Evolutionary conservation across 2,888 invertebrate species (phyloP).

Genomic region (Eurytoma adleriae): DNA sequence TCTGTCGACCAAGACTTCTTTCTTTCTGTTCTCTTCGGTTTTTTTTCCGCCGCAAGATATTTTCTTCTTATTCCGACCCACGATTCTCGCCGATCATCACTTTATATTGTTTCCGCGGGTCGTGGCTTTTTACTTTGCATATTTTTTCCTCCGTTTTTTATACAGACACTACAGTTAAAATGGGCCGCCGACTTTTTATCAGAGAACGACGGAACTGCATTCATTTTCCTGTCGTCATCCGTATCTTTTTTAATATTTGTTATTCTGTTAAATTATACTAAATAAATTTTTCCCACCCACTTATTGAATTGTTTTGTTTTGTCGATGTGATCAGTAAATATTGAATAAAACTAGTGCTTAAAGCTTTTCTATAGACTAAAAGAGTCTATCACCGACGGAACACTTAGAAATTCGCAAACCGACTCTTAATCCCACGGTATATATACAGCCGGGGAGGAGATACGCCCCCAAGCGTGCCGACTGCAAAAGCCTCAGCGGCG

Average conservation of each 20-base stretch:
- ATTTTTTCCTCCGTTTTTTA: not conserved
- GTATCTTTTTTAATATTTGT: not conserved
- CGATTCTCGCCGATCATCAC: conserved; percentile 25
- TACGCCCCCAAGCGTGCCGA: not conserved
- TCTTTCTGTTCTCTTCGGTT: not conserved
- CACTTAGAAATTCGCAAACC: conserved; percentile 41
- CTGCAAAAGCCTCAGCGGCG: conserved; percentile 5
- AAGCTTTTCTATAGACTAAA: not conserved
- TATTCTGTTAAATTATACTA: no score
- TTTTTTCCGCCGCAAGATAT: not conserved
- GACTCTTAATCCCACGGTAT: conserved; percentile 28
- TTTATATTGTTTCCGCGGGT: conserved; percentile 36
- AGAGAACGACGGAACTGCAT: not conserved
- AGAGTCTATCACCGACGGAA: conserved; percentile 24
- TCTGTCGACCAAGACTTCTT: not conserved
- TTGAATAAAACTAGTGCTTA: no score
- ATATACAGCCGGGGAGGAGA: not conserved
- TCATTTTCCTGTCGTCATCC: not conserved
- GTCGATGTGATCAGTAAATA: no score
- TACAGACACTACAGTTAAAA: not conserved
- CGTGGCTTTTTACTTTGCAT: conserved; percentile 32
- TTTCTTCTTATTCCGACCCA: not conserved
- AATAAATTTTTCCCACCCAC: no score
- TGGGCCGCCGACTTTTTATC: not conserved
- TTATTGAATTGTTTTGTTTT: no score